phyloP scores from a whole-genome alignment of 2,113 vertebrate genomes.

The Salvelinus sp. region DNA sequence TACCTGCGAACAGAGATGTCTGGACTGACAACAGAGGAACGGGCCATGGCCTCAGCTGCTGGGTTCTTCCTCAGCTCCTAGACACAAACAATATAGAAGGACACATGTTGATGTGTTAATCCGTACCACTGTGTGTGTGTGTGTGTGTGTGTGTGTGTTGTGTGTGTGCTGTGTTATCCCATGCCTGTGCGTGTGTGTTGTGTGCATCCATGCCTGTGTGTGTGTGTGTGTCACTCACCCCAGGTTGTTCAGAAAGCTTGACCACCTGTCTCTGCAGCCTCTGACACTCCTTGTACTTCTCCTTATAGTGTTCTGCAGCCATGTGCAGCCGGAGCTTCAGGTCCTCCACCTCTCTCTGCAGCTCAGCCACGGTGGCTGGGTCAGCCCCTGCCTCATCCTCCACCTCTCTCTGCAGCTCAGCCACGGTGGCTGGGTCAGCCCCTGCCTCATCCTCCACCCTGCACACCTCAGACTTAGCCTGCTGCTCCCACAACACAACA shows the following conservation, averaged over 20 bases:
- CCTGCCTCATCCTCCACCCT: constrained; percentile 63
- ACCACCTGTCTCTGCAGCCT: constrained; percentile 93
- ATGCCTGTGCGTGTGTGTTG: not conserved
- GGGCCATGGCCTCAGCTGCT: constrained; percentile 55
- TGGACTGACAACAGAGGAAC: constrained; percentile 66
- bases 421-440: constrained; percentile 72
- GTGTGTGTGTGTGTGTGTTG: not conserved
- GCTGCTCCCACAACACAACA: too few relatives aligned
- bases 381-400: constrained; percentile 72
- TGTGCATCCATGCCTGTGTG: not conserved
- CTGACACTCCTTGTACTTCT: constrained; percentile 98
- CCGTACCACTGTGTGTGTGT: too few relatives aligned
- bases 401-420: constrained; percentile 92
- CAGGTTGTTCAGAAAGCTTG: constrained; percentile 85
- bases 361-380: constrained; percentile 78
- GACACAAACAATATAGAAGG: not conserved
- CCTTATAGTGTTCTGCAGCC: constrained; percentile 98
- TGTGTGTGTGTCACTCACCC: constrained; percentile 74
- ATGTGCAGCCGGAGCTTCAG: constrained; percentile 95
- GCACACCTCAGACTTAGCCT: not conserved
- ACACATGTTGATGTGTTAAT: not conserved
- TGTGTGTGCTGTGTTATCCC: too few relatives aligned
- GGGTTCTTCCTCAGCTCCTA: constrained; percentile 69
- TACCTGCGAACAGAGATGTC: constrained; percentile 76
- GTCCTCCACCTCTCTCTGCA: constrained; percentile 96